phyloP scores from a whole-genome alignment of 2,888 invertebrate species.

The Rapana venosa region DNA sequence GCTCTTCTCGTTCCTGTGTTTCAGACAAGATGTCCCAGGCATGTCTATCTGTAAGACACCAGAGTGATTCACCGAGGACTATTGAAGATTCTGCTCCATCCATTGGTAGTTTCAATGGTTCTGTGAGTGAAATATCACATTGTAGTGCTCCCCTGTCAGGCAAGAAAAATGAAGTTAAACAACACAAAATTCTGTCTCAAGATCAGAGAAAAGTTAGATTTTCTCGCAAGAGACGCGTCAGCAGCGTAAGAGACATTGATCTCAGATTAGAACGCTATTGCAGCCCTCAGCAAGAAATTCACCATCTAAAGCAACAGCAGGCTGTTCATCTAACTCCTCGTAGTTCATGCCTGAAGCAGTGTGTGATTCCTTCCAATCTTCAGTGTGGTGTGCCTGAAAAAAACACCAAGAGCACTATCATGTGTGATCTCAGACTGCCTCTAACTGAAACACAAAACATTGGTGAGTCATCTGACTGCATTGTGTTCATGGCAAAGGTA shows the following conservation, averaged over 20 bases:
- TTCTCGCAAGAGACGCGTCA: conserved; percentile 24
- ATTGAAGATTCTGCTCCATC: neutral
- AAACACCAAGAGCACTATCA: neutral
- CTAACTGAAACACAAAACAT: neutral
- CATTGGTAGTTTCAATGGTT: neutral
- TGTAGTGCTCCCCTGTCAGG: neutral
- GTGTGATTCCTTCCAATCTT: neutral
- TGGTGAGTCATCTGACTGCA: neutral
- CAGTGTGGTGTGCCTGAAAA: neutral
- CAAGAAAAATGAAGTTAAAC: neutral
- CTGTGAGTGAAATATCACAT: neutral
- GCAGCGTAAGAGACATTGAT: conserved; percentile 28
- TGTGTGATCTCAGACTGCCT: neutral
- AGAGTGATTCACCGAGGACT: neutral
- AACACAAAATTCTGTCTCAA: neutral
- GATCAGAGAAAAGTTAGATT: conserved; percentile 40
- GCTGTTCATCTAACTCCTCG: neutral
- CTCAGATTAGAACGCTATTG: conserved; percentile 29
- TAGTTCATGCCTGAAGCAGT: conserved; percentile 34
- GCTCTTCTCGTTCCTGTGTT: neutral
- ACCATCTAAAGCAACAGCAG: neutral
- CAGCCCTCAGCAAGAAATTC: neutral
- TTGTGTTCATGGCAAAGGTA: no score
- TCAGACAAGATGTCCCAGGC: neutral
- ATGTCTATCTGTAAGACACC: neutral